Conservation (phyloP, 2,888 invertebrate genomes). For the Himalopsyche anomala region DNA sequence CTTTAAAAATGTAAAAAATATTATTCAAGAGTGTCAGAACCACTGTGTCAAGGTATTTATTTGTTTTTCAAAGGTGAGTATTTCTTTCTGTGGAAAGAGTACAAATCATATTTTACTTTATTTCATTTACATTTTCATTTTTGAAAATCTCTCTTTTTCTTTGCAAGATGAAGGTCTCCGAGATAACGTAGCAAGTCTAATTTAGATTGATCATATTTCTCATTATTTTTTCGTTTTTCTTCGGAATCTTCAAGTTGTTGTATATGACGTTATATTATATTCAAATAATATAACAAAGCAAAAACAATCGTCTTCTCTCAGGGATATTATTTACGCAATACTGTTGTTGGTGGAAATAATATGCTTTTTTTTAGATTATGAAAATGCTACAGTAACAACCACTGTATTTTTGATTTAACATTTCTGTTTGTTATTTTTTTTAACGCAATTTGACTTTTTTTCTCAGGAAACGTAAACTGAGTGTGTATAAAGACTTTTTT, state of each 20-base stretch:
- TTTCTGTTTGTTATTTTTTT: no score
- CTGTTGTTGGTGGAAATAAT: neutral
- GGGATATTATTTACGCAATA: neutral
- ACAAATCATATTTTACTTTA: conserved; percentile 46
- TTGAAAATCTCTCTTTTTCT: neutral
- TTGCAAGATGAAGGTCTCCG: conserved; percentile 1
- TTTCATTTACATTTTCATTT: conserved; percentile 7
- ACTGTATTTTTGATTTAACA: no score
- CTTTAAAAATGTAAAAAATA: no score
- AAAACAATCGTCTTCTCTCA: neutral
- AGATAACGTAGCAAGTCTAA: neutral
- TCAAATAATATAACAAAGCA: neutral
- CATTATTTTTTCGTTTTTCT: conserved; percentile 31
- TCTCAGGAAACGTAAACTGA: neutral
- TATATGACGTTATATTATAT: neutral
- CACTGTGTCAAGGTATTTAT: neutral
- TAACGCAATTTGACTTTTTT: neutral
- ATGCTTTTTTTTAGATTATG: no score
- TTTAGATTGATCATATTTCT: conserved; percentile 38
- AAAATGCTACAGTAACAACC: no score
- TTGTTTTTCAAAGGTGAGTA: conserved; percentile 46
- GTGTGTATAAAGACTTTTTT: no score
- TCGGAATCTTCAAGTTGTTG: neutral
- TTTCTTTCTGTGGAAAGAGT: conserved; percentile 13
- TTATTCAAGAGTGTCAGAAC: neutral